Base-by-base conservation (phyloP, 2,888 invertebrate species). In the Pyralis farinalis region DNA sequence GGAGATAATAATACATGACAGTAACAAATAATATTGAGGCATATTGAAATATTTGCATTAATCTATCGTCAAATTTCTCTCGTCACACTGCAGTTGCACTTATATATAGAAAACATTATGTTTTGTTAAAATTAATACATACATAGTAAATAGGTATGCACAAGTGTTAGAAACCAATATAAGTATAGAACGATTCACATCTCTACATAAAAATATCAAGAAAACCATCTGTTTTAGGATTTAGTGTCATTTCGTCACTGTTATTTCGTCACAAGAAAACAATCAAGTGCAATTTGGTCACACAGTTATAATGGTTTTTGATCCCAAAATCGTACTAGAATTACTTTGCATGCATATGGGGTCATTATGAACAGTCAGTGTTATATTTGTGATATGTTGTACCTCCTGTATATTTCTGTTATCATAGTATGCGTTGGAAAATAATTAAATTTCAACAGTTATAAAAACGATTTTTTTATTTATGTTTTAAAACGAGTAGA, bases 41-140 rank as follows among this genome's bases (percentile, higher is more conserved):
- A 53, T 66, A 67, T 69, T 70, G 65, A 60, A n/a, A 61, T 66
- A 64, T 62, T 67, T 63, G 60, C 64, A 62, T 60, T 67, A 63
- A 60, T 73, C 61, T 62, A 68, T 69, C 61, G 63, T 68, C 62
- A 71, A 70, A 68, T 71, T 77, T 84, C 84, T 85, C 84, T 85
- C 86, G 82, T 84, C 78, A 85, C 85, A 86, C 79, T 76, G 79
- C 69, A 75, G 77, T 83, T 85, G 76, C 80, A 71, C 85, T 87
- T 86, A 86, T 69, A 78, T 75, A 70, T 82, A 82, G 62, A 71
- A 78, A 72, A 77, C 71, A 25, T n/a, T 25, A 25, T 2, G 21
- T 30, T 29, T 31, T 30, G 74, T 71, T 71, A 63, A 67, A 68
- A 68, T 62, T 64, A 63, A 70, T 71, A 68, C 58, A 64, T 68